Evolutionary conservation across 2,888 invertebrate species (phyloP).

Genomic region (Mythimna vitellina): DNA sequence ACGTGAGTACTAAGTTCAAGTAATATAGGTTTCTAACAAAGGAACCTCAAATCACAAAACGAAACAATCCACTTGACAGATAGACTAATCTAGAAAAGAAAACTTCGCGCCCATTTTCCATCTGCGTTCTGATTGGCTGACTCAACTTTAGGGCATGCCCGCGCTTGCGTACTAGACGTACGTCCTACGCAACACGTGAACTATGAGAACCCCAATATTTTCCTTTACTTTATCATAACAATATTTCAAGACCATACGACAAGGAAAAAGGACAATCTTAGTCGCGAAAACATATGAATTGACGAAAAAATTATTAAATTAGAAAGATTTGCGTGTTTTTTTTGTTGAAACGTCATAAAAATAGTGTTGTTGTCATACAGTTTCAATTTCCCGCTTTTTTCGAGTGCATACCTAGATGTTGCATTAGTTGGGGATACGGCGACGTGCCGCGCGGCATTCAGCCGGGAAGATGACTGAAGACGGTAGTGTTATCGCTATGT

Average conservation of each 20-base stretch:
- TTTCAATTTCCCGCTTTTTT: slow-evolving; percentile 24
- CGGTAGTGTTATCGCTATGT: slow-evolving; percentile 2
- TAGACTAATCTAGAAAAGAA: slow-evolving; percentile 12
- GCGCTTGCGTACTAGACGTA: slow-evolving; percentile 29
- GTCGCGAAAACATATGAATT: not conserved
- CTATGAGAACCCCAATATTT: slow-evolving; percentile 5
- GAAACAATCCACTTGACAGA: not conserved
- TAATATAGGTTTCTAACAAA: not conserved
- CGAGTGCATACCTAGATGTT: slow-evolving; percentile 45
- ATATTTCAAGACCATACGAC: not conserved
- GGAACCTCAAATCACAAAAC: not conserved
- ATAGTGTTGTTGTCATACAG: not conserved
- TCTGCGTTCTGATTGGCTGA: slow-evolving; percentile 19
- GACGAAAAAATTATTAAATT: not conserved
- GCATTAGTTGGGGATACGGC: slow-evolving; percentile 19
- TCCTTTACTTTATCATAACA: not conserved
- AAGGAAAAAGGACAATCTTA: not conserved
- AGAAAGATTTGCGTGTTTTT: not conserved
- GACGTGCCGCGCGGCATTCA: slow-evolving; percentile 27
- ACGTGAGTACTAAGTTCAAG: not conserved
- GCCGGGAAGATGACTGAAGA: not conserved
- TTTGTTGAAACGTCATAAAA: not conserved
- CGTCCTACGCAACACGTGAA: slow-evolving; percentile 35
- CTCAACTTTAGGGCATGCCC: not conserved
- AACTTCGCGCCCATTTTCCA: slow-evolving; percentile 25